Base-by-base conservation (phyloP, 2,888 invertebrate species). In the Agrotis exclamationis region DNA sequence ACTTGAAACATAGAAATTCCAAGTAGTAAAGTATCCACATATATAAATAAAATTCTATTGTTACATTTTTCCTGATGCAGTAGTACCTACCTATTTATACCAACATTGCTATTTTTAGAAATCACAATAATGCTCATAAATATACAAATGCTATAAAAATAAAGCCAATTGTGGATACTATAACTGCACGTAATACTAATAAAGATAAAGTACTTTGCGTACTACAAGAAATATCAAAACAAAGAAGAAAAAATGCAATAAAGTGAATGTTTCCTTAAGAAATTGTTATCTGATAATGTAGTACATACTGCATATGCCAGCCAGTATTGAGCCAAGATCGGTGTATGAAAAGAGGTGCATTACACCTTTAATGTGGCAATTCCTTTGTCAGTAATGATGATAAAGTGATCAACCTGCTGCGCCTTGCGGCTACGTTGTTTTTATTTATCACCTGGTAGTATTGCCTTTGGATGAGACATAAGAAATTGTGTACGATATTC, bases 321-420 rank as follows among this genome's bases (percentile, higher is more conserved):
- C 67, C 69, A 70, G 80, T 64, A 67, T 22, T 54, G 48, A 70
- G 53, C 53, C 28, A 56, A 60, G 63, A 76, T 56, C 70, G 39
- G 47, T 22, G 28, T 64, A 68, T 47, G 54, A 56, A 73, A 63
- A 69, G 68, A 80, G 76, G 69, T 69, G 73, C 69, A 70, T 79
- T 83, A 80, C 80, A 67, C 60, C 60, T 76, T 70, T 64, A 74
- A 68, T 76, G 67, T 65, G 51, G 73, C 75, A 79, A 80, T 82
- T 64, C 28, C 63, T 66, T 69, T 69, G 83, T 76, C 76, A 71
- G 51, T 80, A 80, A 83, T 71, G 56, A 82, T 71, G 80, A 82
- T 83, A 66, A 80, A 82, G 73, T 56, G 79, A 65, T 68, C 75
- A 69, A 71, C 70, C 68, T 71, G 68, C 57, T 45, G 28, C 24